Conservation (phyloP, 2,888 invertebrate genomes). For the Zygaena filipendulae region DNA sequence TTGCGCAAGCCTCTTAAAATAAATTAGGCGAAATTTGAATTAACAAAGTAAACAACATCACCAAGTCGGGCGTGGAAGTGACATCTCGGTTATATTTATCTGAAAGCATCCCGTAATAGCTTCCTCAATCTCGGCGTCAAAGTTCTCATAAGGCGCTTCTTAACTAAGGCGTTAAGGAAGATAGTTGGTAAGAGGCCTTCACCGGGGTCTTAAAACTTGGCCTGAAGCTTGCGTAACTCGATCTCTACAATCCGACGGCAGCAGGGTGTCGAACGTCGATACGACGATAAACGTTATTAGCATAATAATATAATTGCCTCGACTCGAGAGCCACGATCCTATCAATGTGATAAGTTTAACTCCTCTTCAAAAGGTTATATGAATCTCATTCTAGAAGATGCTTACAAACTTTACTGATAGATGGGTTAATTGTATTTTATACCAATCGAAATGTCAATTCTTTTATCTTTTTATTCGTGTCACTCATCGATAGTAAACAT, state of each 20-base stretch:
- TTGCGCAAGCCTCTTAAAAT: slow-evolving; percentile 33
- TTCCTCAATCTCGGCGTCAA: slow-evolving; percentile 66
- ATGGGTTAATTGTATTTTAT: too few species aligned
- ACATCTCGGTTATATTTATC: slow-evolving; percentile 65
- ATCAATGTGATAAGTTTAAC: too few species aligned
- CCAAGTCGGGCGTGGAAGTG: slow-evolving; percentile 62
- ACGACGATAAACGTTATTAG: slow-evolving; percentile 52
- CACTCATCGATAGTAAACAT: background rate
- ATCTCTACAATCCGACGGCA: slow-evolving; percentile 42
- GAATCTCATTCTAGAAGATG: too few species aligned
- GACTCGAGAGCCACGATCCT: too few species aligned
- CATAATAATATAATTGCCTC: slow-evolving; percentile 43
- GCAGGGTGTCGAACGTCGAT: slow-evolving; percentile 33
- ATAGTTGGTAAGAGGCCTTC: slow-evolving; percentile 63
- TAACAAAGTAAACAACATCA: slow-evolving; percentile 63
- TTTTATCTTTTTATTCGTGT: slow-evolving; percentile 5
- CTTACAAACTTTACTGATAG: too few species aligned
- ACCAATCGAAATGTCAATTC: too few species aligned
- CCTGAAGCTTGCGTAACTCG: slow-evolving; percentile 59
- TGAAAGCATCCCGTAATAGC: slow-evolving; percentile 64
- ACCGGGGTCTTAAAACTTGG: slow-evolving; percentile 63
- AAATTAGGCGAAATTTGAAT: slow-evolving; percentile 48
- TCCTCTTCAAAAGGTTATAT: too few species aligned
- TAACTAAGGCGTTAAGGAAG: slow-evolving; percentile 66
- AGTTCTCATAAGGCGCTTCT: slow-evolving; percentile 67